phyloP scores from a whole-genome alignment of 2,888 invertebrate genomes.

The Anagyrus pseudococci region DNA sequence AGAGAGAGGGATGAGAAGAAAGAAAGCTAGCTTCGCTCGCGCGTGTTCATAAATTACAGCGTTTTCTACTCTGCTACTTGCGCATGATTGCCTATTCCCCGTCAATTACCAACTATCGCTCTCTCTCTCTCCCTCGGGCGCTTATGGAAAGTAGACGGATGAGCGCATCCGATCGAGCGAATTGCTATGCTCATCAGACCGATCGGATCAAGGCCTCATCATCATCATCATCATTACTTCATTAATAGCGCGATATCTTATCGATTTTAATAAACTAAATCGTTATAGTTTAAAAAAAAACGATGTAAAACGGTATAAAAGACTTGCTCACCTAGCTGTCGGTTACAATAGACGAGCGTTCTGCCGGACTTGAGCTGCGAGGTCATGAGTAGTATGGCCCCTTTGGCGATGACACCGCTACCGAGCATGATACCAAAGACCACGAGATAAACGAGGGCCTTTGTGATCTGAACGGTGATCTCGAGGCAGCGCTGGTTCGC shows the following conservation, averaged over 20 bases:
- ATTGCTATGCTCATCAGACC: no score
- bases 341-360: constrained; percentile 82
- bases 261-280: no score
- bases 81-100: no score
- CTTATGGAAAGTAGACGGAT: no score
- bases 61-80: neutral
- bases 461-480: constrained; percentile 82
- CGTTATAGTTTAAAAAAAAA: no score
- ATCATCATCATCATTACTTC: no score
- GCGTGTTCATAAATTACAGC: constrained; percentile 43
- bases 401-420: constrained; percentile 87
- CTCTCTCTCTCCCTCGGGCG: no score
- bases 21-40: no score
- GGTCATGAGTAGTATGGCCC: constrained; percentile 89
- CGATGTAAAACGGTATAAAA: neutral
- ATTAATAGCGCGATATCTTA: neutral
- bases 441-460: constrained; percentile 83
- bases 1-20: no score
- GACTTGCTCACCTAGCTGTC: constrained; percentile 75
- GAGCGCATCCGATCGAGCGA: no score
- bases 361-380: constrained; percentile 84
- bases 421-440: constrained; percentile 86
- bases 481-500: constrained; percentile 87
- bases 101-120: no score
- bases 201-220: no score